Evolutionary conservation across 2,888 invertebrate genomes (phyloP), one percentile per base, ranked within the genome.

Genomic region (Tanypteryx hageni): DNA sequence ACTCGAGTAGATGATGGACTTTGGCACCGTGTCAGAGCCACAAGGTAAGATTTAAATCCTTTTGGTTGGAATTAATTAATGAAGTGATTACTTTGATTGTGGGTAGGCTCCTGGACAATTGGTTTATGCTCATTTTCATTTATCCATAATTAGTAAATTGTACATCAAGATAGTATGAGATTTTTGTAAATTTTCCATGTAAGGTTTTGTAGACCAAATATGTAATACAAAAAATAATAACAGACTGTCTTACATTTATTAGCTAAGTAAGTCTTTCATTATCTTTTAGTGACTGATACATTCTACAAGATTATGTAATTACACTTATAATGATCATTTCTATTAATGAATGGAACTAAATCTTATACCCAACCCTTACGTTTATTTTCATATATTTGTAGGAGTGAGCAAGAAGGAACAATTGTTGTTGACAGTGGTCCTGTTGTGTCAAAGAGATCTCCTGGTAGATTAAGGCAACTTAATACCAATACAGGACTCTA

Each of bases 401-500:
- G 98, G 94, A 98, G 98, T 94, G 97, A 97, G 94, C 98, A 98
- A 95, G 97, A 98, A 93, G 98, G 98, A 13, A 97, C 97, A 57
- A 95, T 99, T 92, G 97, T 98, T 94, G 98, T 99, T n/a, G 99
- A 99, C 95, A 98, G 98, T 85, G 97, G 98, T 92, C 97, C 97
- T 92, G 97, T 98, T 9, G 96, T 97, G 57, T 97, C 98, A 0
- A 97, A 97, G 91, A 97, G 97, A 94, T 97, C 98, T 16, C 98
- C 98, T 0, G 99, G 99, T 92, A 97, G 97, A 94, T 96, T 98
- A 93, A 97, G 97, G 94, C 98, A 98, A 95, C 96, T 98, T 86
- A 98, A 98, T 95, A 98, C 98, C 16, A 97, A 98, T 94, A 98
- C 98, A 93, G 98, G 98, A 93, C 96, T 99, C 92, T 99, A 97